Evolutionary conservation across 1,140 invertebrate species (phyloP), one percentile per base, ranked within the genome.

Genomic region (Neocloeon triangulifer): DNA sequence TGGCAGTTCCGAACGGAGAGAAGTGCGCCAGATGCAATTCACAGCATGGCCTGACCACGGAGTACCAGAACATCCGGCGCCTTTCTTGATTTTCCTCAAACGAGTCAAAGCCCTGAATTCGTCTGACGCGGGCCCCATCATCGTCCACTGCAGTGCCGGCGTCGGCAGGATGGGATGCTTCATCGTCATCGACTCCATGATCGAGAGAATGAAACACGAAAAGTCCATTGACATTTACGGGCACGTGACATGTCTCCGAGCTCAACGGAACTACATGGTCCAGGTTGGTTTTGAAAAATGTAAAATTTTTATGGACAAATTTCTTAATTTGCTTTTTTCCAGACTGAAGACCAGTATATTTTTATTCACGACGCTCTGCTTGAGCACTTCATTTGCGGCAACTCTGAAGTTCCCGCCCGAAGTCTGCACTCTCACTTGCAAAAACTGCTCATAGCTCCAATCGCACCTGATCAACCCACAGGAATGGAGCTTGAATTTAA

Each of bases 1-100:
- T 30, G 56, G 53, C 12, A 48, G 49, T 38, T 46, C 57, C 8
- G 82, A 94, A 42, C 64, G 81, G 12, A 67, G 94, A 0, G 92
- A 98, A 53, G 76, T 99, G n/a, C 84, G 91, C 41, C 95, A 99
- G 52, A 62, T 96, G 31, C 94, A 98, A 53, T 99, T 97, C 49
- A 98, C 94, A 1, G 91, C 91, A 3, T 99, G 95, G 95, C 95
- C 95, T 0, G 94, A 99, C 54, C 94, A 99, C 47, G 94, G 92
- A 1, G 89, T 95, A 0, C 94, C 92, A 1, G 91, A 97, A 48
- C 88, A 97, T 56, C 89, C 95, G 1, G 94, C 92, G 1, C 91
- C 94, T 1, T 94, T 99, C 57, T 60, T 99, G 19, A 91, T 94
- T 58, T 99, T 98, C 57, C 62, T 98, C 40, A 69, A 86, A 23